Evolutionary conservation across 2,888 invertebrate genomes (phyloP), one percentile per base, ranked within the genome.

Genomic region (Agrotis ipsilon): DNA sequence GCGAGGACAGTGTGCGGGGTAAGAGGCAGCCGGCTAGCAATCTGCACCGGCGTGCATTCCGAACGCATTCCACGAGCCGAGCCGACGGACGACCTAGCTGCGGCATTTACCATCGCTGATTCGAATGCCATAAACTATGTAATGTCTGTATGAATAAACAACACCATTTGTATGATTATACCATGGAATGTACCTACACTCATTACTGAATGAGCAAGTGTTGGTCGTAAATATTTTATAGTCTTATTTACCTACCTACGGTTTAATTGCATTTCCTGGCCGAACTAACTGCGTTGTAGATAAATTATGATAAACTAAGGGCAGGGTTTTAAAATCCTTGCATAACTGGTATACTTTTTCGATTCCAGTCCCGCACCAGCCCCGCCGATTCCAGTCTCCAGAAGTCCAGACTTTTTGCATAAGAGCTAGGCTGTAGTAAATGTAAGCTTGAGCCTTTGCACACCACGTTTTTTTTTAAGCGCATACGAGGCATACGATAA

Each of bases 1-100:
- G 76, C 75, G 79, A 77, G 78, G 78, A 82, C 81, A 81, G 82
- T 67, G 81, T 69, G 81, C 83, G 84, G 80, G 86, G 90, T 88
- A 90, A 90, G 90, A 89, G 89, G 90, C 73, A 83, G 87, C 81
- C 24, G 61, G 54, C 69, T 69, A 87, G 89, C 90, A 87, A 87
- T 91, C 89, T 90, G 90, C 91, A 90, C 81, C 74, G 80, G 82
- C 86, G 81, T 90, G 92, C 93, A 93, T 93, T 91, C 91, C 92
- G 92, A 91, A 80, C 93, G 93, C 94, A 93, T 94, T 94, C 92
- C 93, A 80, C 78, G 75, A 68, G 65, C 73, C 73, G 62, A 81
- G 74, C 80, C 87, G 85, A 86, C 87, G 81, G 86, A 85, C 87
- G 89, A 90, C 89, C 90, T 87, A 89, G 82, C 83, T 81, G 81